These are phyloP conservation scores for Saccostrea echinata DNA, from an alignment of 1,140 invertebrate species.

Conservation along the genomic window DNA sequence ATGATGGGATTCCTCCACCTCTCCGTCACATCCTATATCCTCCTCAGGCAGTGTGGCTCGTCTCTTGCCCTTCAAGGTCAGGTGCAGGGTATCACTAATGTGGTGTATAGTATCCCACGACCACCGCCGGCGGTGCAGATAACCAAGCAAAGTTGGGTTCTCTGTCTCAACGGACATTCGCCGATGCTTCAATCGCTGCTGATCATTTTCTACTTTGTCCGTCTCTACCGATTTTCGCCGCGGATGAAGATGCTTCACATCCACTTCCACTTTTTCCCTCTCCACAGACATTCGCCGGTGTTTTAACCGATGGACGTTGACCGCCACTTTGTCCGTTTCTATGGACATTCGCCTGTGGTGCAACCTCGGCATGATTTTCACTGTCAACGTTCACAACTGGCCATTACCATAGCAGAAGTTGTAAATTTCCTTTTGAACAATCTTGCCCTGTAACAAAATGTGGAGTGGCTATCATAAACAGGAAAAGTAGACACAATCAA, in stretches of 20 bases:
- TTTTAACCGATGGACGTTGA: neutral
- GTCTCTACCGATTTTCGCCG: neutral
- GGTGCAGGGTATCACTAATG: neutral
- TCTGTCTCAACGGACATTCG: neutral
- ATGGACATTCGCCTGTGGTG: neutral
- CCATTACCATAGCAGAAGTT: constrained; percentile 3
- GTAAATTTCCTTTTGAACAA: constrained; percentile 10
- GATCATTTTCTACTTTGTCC: neutral
- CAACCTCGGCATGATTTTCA: neutral
- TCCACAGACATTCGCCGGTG: neutral
- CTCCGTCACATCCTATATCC: neutral
- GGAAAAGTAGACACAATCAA: neutral
- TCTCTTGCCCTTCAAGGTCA: neutral
- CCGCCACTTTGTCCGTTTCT: neutral
- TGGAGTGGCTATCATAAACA: constrained; percentile 27
- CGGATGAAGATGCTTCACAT: neutral
- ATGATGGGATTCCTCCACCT: neutral
- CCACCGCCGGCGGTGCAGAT: neutral
- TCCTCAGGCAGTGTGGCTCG: neutral
- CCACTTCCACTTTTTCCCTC: neutral
- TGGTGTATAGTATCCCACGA: constrained; percentile 6
- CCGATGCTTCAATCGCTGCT: neutral
- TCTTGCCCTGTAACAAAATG: neutral
- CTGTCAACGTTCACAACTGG: neutral
- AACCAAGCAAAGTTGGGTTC: neutral